Evolutionary conservation across 1,140 invertebrate genomes (phyloP).

Genomic region (Anastatus disparis): DNA sequence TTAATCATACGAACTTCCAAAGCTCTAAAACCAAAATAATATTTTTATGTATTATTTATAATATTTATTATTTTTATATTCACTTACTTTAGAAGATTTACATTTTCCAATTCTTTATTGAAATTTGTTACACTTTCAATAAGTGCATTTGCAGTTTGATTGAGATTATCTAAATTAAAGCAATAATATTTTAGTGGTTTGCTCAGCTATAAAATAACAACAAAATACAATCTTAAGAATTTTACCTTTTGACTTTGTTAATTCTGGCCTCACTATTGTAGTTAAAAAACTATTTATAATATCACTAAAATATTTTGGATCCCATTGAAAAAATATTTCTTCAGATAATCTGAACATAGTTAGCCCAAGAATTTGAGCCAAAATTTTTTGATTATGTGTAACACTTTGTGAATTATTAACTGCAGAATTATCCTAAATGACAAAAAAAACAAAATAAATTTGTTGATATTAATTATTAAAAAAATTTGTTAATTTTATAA

Average conservation of each 20-base stretch:
- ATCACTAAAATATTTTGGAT: constrained; percentile 53
- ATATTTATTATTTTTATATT: constrained; percentile 23
- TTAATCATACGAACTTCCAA: constrained; percentile 57
- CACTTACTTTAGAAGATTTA: constrained; percentile 47
- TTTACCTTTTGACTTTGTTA: constrained; percentile 51
- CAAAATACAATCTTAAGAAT: neutral
- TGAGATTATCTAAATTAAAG: constrained; percentile 45
- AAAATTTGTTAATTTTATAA: neutral
- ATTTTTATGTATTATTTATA: constrained; percentile 29
- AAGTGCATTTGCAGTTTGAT: constrained; percentile 39
- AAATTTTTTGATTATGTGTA: constrained; percentile 42
- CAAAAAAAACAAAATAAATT: neutral
- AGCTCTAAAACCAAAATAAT: constrained; percentile 46
- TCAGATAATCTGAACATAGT: constrained; percentile 61
- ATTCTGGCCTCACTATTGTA: constrained; percentile 36
- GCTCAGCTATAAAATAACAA: no score
- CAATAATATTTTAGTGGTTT: no score
- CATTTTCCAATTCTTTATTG: constrained; percentile 46
- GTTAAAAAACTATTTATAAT: constrained; percentile 44
- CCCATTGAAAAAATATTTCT: constrained; percentile 57
- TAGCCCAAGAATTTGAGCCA: constrained; percentile 54
- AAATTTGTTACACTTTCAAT: constrained; percentile 37
- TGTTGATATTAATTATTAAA: neutral
- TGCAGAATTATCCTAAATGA: constrained; percentile 27
- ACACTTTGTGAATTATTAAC: constrained; percentile 20